Evolutionary conservation across 2,888 invertebrate species (phyloP), one percentile per base, ranked within the genome.

Genomic region (Coremacera marginata): DNA sequence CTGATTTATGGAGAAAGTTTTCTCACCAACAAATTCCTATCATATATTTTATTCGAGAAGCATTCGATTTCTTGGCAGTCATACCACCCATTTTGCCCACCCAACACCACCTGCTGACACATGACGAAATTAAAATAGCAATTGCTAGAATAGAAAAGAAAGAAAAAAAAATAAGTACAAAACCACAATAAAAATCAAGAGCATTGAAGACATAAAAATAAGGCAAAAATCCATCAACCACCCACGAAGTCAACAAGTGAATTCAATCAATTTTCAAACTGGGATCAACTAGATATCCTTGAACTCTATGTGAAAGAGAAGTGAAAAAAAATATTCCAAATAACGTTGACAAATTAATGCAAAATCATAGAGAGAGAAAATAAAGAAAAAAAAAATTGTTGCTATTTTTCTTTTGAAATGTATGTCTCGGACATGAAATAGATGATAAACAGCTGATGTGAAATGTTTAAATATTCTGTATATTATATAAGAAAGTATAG

Each of bases 191-290:
- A 63, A 63, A 22, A 55, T 55, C 55, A 55, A 55, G 22, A 55
- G 22, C 55, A 22, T 31, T 60, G 60, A 60, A 14, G 22, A 60
- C 60, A 60, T 31, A 67, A 67, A 67, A 25, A 19, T 14, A 71
- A n/a, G 34, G 37, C 25, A 60, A 57, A 71, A 62, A 84, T 83
- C 83, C 84, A 86, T 86, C 85, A 85, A 76, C 83, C 85, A 74
- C 86, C 86, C 80, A 77, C 79, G 82, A 84, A 55, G 85, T 79
- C 79, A 65, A 77, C 73, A 78, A 78, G 77, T 77, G 73, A 77
- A 78, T 80, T 78, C 75, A 79, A 79, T 79, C 77, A 76, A 65
- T 75, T 65, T 55, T 27, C 57, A 19, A 63, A 70, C 70, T 31
- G 51, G 52, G 49, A 22, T 37, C 65, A n/a, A 65, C n/a, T 16